Evolutionary conservation across 2,113 vertebrate genomes (phyloP), one percentile per base, ranked within the genome.

Genomic region (Syrmaticus mikado): DNA sequence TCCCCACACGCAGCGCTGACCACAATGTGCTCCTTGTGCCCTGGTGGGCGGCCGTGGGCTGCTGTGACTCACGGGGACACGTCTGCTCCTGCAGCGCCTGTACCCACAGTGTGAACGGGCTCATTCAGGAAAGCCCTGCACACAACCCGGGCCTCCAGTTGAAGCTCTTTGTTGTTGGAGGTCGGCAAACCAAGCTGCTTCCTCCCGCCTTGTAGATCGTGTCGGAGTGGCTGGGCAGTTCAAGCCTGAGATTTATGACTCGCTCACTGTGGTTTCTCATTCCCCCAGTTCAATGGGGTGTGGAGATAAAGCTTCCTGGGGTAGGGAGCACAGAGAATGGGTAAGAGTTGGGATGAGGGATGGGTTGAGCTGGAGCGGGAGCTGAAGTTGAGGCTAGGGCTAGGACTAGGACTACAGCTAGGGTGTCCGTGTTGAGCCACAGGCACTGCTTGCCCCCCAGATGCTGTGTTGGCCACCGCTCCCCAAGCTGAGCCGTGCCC

Each of bases 171-270:
- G 21, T 2, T 25, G 27, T 3, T 7, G 27, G 13, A 22, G 38
- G 8, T 25, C 13, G 5, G 53, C 11, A 25, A 12, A 8, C 1
- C 3, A 16, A 1, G 30, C 30, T 3, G 2, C 25, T 45, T 16
- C 25, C 24, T 20, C 4, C 86, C 2, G 0, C 0, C 5, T 14
- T 10, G 2, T 2, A 1, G 18, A 3, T 5, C 0, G 2, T 3
- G 24, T n/a, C 0, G 6, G 8, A 13, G 0, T 0, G 3, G 4
- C 25, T 34, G 0, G 0, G 25, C 46, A 50, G 30, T 1, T 1
- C 36, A n/a, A 60, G 27, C 14, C 46, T 20, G 21, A 43, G n/a
- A 27, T 62, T 66, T 19, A 34, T 1, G 3, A 8, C 36, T 9
- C 28, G 7, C n/a, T 9, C 28, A 41, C 13, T 1, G 2, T 1